These are phyloP conservation scores for Tetragonula clypearis DNA, from an alignment of 1,140 invertebrate genomes.

Conservation along the genomic window DNA sequence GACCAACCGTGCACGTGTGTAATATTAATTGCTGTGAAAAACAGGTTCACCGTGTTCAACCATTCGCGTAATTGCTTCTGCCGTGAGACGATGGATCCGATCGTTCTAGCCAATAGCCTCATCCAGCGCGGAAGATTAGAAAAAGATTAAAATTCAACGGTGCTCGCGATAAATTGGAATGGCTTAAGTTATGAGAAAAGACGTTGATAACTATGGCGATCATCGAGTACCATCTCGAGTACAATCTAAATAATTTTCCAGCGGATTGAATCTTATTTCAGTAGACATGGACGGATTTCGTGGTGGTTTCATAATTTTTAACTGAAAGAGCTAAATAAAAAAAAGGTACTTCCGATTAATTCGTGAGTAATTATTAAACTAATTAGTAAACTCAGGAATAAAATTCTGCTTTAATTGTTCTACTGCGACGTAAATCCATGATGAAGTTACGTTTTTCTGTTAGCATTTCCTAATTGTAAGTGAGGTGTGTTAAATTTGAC, in stretches of 20 bases:
- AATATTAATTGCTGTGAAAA: constrained; percentile 38
- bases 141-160: constrained; percentile 27
- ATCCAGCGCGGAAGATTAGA: constrained; percentile 15
- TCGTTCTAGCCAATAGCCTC: background rate
- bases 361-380: background rate
- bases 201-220: background rate
- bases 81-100: background rate
- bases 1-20: background rate
- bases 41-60: constrained; percentile 9
- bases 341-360: background rate
- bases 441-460: background rate
- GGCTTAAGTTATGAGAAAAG: constrained; percentile 12
- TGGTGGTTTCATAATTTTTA: too few species aligned
- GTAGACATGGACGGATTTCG: background rate
- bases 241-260: constrained; percentile 7
- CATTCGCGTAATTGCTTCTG: constrained; percentile 29
- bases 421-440: background rate
- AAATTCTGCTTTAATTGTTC: background rate
- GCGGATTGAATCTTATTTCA: background rate
- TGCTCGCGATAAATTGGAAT: constrained; percentile 12
- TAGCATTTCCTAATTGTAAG: background rate
- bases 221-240: background rate
- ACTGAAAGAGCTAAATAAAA: background rate
- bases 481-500: background rate
- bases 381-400: too few species aligned